Percentiles rank a stretch among this genome's conserved stretches.
Evolutionary conservation across 2,113 vertebrate species (phyloP).

Genomic region (Tylochromis polylepis): DNA sequence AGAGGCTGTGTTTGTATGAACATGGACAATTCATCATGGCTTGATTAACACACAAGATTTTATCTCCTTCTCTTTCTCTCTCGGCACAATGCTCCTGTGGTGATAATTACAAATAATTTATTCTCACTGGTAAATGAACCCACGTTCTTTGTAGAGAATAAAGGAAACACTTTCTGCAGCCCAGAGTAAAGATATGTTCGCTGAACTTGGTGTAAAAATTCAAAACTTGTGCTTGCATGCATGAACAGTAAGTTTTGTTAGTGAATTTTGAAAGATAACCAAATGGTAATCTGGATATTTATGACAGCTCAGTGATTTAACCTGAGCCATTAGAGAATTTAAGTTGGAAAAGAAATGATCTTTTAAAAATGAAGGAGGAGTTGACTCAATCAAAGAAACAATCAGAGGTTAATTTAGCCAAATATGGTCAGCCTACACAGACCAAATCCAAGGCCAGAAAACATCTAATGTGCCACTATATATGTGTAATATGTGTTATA

Average conservation of each 20-base stretch:
- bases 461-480: not conserved
- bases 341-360: not conserved
- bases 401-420: not conserved
- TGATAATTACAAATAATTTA: constrained; percentile 68
- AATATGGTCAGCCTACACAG: not conserved
- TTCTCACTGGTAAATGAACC: constrained; percentile 63
- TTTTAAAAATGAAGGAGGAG: not conserved
- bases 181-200: not conserved
- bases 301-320: too few species aligned
- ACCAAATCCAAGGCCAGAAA: not conserved
- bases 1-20: constrained; percentile 65
- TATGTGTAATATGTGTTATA: not conserved
- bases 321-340: not conserved
- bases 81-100: constrained; percentile 33
- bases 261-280: not conserved
- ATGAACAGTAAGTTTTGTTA: not conserved
- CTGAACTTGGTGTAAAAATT: not conserved
- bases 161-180: not conserved
- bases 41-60: constrained; percentile 73
- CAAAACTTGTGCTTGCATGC: not conserved
- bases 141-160: constrained; percentile 17
- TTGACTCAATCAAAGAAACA: not conserved
- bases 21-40: constrained; percentile 70
- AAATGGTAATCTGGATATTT: not conserved
- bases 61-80: constrained; percentile 18